phyloP scores from a whole-genome alignment of 2,113 vertebrate genomes.

The Chiloscyllium plagiosum region DNA sequence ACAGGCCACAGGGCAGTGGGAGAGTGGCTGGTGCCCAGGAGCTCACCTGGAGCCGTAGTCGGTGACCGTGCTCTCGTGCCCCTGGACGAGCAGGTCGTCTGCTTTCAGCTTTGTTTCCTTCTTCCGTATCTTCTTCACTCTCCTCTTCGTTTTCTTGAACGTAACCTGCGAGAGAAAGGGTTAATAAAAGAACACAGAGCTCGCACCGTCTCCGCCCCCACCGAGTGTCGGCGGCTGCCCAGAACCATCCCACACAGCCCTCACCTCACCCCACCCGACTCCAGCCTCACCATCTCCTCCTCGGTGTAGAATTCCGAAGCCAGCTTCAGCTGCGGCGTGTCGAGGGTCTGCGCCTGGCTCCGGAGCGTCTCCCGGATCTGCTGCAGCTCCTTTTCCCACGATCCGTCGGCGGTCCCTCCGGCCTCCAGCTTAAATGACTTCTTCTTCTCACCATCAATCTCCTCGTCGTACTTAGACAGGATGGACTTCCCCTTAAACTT shows the following conservation, averaged over 20 bases:
- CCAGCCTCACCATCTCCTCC: conserved; percentile 69
- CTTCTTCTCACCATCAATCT: conserved; percentile 79
- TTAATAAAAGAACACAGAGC: too few relatives aligned
- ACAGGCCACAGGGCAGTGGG: too few relatives aligned
- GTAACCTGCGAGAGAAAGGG: conserved; percentile 48
- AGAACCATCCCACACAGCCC: fast-evolving
- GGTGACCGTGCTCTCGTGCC: conserved; percentile 56
- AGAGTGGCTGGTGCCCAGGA: too few relatives aligned
- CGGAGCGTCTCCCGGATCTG: conserved; percentile 66
- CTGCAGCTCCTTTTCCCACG: conserved; percentile 71
- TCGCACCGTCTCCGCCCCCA: too few relatives aligned
- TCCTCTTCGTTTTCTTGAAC: conserved; percentile 76
- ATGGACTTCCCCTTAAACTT: conserved; percentile 64
- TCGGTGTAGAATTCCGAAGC: conserved; percentile 78
- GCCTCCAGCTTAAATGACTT: conserved; percentile 69
- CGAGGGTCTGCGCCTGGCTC: conserved; percentile 70
- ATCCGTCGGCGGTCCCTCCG: conserved; percentile 64
- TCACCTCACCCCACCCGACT: fast-evolving
- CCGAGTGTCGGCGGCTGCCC: too few relatives aligned
- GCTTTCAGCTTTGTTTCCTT: conserved; percentile 59
- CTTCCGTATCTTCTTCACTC: conserved; percentile 77
- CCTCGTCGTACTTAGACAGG: conserved; percentile 81
- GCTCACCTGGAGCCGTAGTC: conserved; percentile 78
- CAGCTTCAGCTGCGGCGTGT: conserved; percentile 56
- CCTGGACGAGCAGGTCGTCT: conserved; percentile 50